These are phyloP conservation scores for Sclerurus mexicanus DNA, from an alignment of 2,113 vertebrate genomes.

Conservation along the genomic window DNA sequence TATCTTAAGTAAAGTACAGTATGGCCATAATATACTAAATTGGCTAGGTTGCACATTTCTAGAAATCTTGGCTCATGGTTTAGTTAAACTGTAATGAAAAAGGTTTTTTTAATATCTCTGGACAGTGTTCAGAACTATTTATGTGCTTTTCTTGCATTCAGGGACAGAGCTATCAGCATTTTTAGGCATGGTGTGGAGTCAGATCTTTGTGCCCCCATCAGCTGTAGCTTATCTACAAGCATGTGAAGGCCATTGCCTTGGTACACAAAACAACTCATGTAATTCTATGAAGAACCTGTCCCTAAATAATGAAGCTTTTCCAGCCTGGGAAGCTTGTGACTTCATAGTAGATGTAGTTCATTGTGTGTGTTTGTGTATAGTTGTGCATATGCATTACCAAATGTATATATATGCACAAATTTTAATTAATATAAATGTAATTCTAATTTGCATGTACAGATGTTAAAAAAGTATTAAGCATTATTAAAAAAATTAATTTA, in stretches of 20 bases:
- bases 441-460: not conserved
- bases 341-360: not conserved
- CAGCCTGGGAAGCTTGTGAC: not conserved
- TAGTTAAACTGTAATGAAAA: not conserved
- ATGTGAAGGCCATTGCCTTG: rapidly evolving
- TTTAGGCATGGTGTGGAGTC: not conserved
- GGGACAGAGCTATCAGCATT: not conserved
- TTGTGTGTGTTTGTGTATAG: rapidly evolving
- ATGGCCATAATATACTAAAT: not conserved
- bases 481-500: not conserved
- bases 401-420: not conserved
- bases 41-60: not conserved
- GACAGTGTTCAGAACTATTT: not conserved
- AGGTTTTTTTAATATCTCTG: not conserved
- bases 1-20: not conserved
- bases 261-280: not conserved
- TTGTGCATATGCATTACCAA: not conserved
- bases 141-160: not conserved
- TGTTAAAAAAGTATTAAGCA: not conserved
- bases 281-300: not conserved
- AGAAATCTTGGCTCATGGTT: not conserved
- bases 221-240: not conserved
- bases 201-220: not conserved
- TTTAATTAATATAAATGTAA: not conserved
- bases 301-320: not conserved